Base-by-base conservation (phyloP, 2,797 vertebrate genomes). In the Valencia hispanica region DNA sequence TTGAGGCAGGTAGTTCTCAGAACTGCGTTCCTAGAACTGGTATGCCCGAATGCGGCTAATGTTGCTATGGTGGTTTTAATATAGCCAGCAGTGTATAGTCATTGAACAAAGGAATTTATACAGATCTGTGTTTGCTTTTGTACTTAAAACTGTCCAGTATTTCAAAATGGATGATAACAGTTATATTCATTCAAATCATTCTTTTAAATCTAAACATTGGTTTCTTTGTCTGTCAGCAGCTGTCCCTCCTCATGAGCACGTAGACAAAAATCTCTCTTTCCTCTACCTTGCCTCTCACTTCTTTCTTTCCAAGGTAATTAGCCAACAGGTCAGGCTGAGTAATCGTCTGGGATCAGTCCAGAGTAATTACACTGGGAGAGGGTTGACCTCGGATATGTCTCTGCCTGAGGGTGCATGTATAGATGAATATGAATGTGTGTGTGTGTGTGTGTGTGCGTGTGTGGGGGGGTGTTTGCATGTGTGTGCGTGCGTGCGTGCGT, bases 291-390 rank as follows among this genome's bases (percentile, higher is more conserved):
- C 74, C 43, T 84, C 15, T 43, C 34, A 72, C 48, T 69, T 61
- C 17, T 77, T 47, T 80, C 53, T 79, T 73, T 45, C 47, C 65
- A 32, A 66, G 78, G 69, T 86, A 87, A 93, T 93, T 90, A 90
- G 87, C 81, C 10, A 15, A 81, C 86, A 83, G 85, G 87, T 86
- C 82, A 82, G 51, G 51, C 80, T 89, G 87, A 89, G 78, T 91
- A 87, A 91, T 91, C 83, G 78, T 89, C 73, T 85, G 79, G 79
- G 86, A 88, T 89, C 87, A 87, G 86, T 85, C 76, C 86, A 87
- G 80, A 81, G 82, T 86, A 90, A 92, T 92, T 91, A 91, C 70
- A 76, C 79, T 70, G 78, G 71, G 82, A 88, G 83, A 88, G 81
- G 81, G 72, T 68, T 93, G 91, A 93, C 90, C 90, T 83, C 45